Percentiles rank a stretch among this genome's conserved stretches.
Evolutionary conservation across 2,113 vertebrate genomes (phyloP).

Genomic region (Neodontobutis hainanensis): DNA sequence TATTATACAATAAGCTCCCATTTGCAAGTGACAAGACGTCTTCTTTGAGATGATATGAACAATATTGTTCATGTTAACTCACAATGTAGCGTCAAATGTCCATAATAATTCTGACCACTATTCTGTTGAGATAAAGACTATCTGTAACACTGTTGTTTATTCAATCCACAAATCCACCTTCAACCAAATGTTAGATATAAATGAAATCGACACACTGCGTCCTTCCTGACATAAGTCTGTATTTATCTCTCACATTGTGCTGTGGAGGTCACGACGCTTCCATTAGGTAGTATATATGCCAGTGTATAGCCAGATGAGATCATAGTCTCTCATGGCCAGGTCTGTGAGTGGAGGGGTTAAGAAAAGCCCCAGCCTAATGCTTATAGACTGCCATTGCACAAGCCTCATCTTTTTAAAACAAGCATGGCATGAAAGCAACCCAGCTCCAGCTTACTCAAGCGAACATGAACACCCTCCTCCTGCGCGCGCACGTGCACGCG

Average conservation of each 20-base stretch:
- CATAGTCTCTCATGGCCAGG: slow-evolving; percentile 53
- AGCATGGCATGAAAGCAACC: slow-evolving; percentile 76
- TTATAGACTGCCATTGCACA: slow-evolving; percentile 69
- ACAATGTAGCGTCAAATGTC: too few relatives aligned
- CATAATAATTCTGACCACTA: too few relatives aligned
- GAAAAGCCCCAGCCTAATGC: slow-evolving; percentile 77
- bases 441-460: slow-evolving; percentile 68
- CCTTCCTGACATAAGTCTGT: not conserved
- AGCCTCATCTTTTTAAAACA: slow-evolving; percentile 74
- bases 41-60: too few relatives aligned
- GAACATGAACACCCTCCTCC: slow-evolving; percentile 32
- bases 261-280: slow-evolving; percentile 82
- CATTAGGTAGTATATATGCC: slow-evolving; percentile 66
- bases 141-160: not conserved
- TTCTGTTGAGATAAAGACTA: too few relatives aligned
- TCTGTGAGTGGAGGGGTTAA: slow-evolving; percentile 33
- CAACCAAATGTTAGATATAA: not conserved
- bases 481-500: slow-evolving; percentile 19
- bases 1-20: too few relatives aligned
- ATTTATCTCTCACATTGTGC: slow-evolving; percentile 81
- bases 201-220: not conserved
- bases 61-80: too few relatives aligned
- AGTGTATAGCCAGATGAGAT: slow-evolving; percentile 80
- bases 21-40: too few relatives aligned
- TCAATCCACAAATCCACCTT: not conserved